phyloP scores from a whole-genome alignment of 2,113 vertebrate genomes.

The Apteryx owenii region DNA sequence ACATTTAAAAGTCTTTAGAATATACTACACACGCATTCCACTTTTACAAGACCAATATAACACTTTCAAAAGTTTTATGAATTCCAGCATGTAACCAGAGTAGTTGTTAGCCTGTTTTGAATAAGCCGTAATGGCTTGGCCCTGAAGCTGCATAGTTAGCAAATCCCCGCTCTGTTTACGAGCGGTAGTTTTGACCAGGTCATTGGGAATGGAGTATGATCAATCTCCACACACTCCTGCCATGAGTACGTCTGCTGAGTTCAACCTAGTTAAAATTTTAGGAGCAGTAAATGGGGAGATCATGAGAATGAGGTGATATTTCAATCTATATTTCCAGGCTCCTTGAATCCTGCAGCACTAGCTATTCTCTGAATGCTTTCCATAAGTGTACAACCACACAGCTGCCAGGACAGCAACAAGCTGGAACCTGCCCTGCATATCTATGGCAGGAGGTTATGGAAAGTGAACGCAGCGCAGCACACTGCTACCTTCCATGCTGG shows the following conservation, averaged over 20 bases:
- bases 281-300: slow-evolving; percentile 30
- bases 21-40: slow-evolving; percentile 59
- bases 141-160: slow-evolving; percentile 68
- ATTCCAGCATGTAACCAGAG: slow-evolving; percentile 78
- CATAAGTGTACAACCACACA: not conserved
- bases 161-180: slow-evolving; percentile 71
- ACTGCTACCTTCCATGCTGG: not conserved
- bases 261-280: slow-evolving; percentile 36
- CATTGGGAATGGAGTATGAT: not conserved
- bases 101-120: slow-evolving; percentile 71
- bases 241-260: not conserved
- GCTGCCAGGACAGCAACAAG: slow-evolving; percentile 3
- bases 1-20: slow-evolving; percentile 65
- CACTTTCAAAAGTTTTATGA: slow-evolving; percentile 74
- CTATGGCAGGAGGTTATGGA: slow-evolving; percentile 5
- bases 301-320: slow-evolving; percentile 25
- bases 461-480: not conserved
- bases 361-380: slow-evolving; percentile 40
- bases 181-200: slow-evolving; percentile 60
- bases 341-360: not conserved
- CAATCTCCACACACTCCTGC: not conserved
- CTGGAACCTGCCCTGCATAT: not conserved
- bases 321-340: not conserved
- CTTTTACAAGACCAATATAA: slow-evolving; percentile 74
- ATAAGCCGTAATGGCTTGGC: slow-evolving; percentile 67